Evolutionary conservation across 2,113 vertebrate species (phyloP).

Genomic region (Tricholaema leucomelas): DNA sequence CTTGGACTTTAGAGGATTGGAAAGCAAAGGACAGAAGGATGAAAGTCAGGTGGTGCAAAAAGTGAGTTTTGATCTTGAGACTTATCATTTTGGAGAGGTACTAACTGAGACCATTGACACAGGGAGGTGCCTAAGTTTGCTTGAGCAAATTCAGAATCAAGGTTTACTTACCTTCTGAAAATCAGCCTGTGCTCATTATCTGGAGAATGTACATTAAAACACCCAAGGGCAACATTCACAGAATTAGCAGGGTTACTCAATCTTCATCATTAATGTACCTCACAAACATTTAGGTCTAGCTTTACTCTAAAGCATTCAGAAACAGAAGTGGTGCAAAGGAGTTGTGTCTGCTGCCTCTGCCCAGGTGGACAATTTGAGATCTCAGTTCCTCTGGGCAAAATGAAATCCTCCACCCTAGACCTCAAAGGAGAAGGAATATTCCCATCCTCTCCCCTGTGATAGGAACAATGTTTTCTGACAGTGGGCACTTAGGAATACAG

Average conservation of each 20-base stretch:
- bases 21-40: not conserved
- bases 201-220: not conserved
- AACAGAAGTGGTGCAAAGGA: not conserved
- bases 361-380: not conserved
- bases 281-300: conserved; percentile 29
- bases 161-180: not conserved
- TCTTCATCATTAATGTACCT: conserved; percentile 62
- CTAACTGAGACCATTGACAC: not conserved
- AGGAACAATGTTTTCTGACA: not conserved
- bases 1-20: not conserved
- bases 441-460: not conserved
- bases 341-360: not conserved
- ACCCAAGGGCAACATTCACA: not conserved
- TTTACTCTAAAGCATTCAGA: not conserved
- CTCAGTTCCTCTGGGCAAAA: not conserved
- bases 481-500: not conserved
- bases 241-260: not conserved
- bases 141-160: not conserved
- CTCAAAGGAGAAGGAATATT: not conserved
- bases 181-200: not conserved
- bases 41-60: not conserved
- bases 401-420: not conserved
- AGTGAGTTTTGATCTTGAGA: not conserved
- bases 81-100: not conserved
- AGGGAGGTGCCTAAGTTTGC: not conserved